Evolutionary conservation across 2,888 invertebrate genomes (phyloP).

Genomic region (Sinohyriopsis cumingii): DNA sequence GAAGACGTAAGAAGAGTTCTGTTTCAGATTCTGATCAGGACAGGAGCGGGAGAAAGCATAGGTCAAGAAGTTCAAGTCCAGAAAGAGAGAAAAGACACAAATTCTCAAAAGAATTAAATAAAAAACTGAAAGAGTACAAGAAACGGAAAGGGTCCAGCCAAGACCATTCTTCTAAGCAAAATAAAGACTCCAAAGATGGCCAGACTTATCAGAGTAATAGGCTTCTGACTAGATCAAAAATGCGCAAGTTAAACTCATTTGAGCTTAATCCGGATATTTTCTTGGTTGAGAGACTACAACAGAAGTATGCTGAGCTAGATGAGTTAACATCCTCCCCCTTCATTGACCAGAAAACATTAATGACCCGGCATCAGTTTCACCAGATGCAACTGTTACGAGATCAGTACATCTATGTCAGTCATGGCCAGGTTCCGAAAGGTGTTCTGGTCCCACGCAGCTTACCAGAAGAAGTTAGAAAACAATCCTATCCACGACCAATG

Average conservation of each 20-base stretch:
- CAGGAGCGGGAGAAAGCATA: no score
- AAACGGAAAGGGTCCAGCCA: no score
- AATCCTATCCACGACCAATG: conserved; percentile 13
- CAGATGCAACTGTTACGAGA: conserved; percentile 52
- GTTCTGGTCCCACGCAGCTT: conserved; percentile 47
- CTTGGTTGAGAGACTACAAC: conserved; percentile 51
- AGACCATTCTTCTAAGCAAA: no score
- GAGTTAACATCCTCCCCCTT: conserved; percentile 47
- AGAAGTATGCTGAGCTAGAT: conserved; percentile 56
- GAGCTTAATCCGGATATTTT: conserved; percentile 45
- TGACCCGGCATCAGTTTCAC: conserved; percentile 45
- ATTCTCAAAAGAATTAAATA: conserved; percentile 1
- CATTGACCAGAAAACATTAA: conserved; percentile 34
- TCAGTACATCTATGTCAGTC: conserved; percentile 45
- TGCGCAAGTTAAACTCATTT: conserved; percentile 39
- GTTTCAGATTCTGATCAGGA: no score
- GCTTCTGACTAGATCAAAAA: conserved; percentile 35
- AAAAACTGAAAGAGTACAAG: background rate
- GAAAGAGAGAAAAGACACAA: background rate
- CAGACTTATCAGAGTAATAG: conserved; percentile 20
- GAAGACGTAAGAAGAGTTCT: no score
- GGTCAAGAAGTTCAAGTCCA: background rate
- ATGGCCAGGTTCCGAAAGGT: conserved; percentile 42
- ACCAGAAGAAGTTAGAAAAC: conserved; percentile 32
- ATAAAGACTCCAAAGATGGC: no score